phyloP scores from a whole-genome alignment of 2,113 vertebrate species.

The Thunnus maccoyii region DNA sequence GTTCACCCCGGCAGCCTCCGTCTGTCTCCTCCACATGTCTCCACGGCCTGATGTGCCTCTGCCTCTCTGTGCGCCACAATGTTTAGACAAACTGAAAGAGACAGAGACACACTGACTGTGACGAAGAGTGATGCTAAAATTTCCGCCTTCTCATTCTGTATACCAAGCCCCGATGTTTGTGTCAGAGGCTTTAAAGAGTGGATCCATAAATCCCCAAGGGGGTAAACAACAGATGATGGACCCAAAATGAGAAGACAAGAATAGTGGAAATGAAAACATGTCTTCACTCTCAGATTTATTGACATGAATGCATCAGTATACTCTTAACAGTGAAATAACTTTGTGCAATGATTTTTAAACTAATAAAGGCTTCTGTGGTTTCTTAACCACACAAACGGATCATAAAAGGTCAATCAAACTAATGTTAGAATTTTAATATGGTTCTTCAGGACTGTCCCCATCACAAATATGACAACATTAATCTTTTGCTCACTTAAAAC shows the following conservation, averaged over 20 bases:
- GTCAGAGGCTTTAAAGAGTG: constrained; percentile 41
- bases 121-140: constrained; percentile 31
- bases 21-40: constrained; percentile 60
- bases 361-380: too few species aligned
- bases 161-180: constrained; percentile 50
- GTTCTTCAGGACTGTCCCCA: not conserved
- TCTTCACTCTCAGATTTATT: not conserved
- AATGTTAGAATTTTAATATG: not conserved
- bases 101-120: constrained; percentile 60
- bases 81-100: constrained; percentile 60
- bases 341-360: not conserved
- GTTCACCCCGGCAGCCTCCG: constrained; percentile 31
- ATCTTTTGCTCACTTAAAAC: too few species aligned
- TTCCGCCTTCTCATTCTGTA: constrained; percentile 29
- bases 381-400: not conserved
- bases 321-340: constrained; percentile 3
- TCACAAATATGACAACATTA: not conserved
- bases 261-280: constrained; percentile 16
- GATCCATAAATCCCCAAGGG: constrained; percentile 28
- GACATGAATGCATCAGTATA: constrained; percentile 10
- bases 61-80: constrained; percentile 53
- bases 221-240: constrained; percentile 61
- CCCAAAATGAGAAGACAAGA: constrained; percentile 13
- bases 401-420: not conserved
- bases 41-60: constrained; percentile 29